Conservation (phyloP, 1,140 invertebrate species). For the Eumeta japonica region DNA sequence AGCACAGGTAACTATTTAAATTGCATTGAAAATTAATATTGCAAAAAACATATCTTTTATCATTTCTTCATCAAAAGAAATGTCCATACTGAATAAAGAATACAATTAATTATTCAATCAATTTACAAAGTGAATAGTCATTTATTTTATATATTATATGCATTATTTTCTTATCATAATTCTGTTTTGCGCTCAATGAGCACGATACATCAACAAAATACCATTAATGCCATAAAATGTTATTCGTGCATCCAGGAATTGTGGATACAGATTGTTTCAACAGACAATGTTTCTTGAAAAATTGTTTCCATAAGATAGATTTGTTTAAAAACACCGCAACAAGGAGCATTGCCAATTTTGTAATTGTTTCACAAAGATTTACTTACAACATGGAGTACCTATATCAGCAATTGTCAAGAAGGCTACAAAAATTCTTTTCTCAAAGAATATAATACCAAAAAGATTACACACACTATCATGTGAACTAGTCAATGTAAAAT, state of each 20-base stretch:
- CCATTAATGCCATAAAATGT: conserved; percentile 64
- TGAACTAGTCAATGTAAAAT: no score
- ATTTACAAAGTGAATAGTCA: no score
- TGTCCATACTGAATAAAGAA: no score
- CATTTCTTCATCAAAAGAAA: no score
- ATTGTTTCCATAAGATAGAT: conserved; percentile 59
- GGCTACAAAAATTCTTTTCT: conserved; percentile 44
- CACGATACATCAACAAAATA: conserved; percentile 67
- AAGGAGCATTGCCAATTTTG: conserved; percentile 74
- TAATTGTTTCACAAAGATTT: conserved; percentile 70
- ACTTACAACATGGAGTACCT: conserved; percentile 70
- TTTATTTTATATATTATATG: no score
- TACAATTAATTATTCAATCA: no score
- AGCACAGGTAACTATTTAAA: conserved; percentile 67
- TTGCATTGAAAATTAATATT: no score
- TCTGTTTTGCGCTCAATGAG: conserved; percentile 67
- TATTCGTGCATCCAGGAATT: conserved; percentile 86
- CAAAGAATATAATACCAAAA: conserved; percentile 46
- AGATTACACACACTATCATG: conserved; percentile 47
- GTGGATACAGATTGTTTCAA: conserved; percentile 83
- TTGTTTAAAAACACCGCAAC: conserved; percentile 68
- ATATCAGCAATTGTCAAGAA: conserved; percentile 69
- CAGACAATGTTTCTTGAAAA: conserved; percentile 62
- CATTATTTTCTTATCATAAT: no score
- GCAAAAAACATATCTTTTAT: conserved; percentile 17